Conservation (phyloP, 2,888 invertebrate species). For the Trissolcus brochymenae region DNA sequence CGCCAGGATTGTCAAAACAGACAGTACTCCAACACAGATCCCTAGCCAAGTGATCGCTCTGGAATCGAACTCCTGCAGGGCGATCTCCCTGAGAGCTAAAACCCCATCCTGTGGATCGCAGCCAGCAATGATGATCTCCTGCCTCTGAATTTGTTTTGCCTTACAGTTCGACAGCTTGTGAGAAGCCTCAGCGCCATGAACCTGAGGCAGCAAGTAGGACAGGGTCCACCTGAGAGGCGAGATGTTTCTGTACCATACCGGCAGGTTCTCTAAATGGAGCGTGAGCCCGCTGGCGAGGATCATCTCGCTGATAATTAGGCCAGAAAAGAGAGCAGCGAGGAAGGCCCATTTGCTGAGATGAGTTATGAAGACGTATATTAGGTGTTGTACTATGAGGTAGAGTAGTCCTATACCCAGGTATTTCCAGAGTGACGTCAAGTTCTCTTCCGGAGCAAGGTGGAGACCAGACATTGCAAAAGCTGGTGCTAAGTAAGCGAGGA, state of each 20-base stretch:
- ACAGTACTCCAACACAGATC: slow-evolving; percentile 80
- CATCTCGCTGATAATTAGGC: slow-evolving; percentile 69
- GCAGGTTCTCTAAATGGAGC: slow-evolving; percentile 71
- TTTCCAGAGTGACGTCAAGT: slow-evolving; percentile 70
- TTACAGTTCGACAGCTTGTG: slow-evolving; percentile 70
- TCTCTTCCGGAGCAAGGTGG: slow-evolving; percentile 78
- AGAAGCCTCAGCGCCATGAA: slow-evolving; percentile 65
- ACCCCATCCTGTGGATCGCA: slow-evolving; percentile 88
- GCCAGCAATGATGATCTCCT: slow-evolving; percentile 89
- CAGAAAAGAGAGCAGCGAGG: slow-evolving; percentile 67
- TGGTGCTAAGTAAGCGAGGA: slow-evolving; percentile 90
- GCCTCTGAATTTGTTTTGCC: slow-evolving; percentile 84
- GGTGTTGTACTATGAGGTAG: slow-evolving; percentile 71
- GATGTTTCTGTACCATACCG: slow-evolving; percentile 69
- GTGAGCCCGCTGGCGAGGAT: slow-evolving; percentile 69
- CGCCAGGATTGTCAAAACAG: slow-evolving; percentile 81
- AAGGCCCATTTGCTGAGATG: slow-evolving; percentile 71
- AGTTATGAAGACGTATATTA: slow-evolving; percentile 69
- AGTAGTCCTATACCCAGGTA: slow-evolving; percentile 69
- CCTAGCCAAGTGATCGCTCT: slow-evolving; percentile 78
- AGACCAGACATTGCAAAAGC: slow-evolving; percentile 92
- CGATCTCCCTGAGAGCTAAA: slow-evolving; percentile 78
- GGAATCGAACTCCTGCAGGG: slow-evolving; percentile 74
- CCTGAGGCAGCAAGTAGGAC: slow-evolving; percentile 67
- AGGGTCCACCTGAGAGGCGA: slow-evolving; percentile 72